Percentiles rank a stretch among this genome's conserved stretches.
These are phyloP conservation scores for Tenebrosternarchus preto DNA, from an alignment of 2,113 vertebrate genomes.

Conservation along the genomic window DNA sequence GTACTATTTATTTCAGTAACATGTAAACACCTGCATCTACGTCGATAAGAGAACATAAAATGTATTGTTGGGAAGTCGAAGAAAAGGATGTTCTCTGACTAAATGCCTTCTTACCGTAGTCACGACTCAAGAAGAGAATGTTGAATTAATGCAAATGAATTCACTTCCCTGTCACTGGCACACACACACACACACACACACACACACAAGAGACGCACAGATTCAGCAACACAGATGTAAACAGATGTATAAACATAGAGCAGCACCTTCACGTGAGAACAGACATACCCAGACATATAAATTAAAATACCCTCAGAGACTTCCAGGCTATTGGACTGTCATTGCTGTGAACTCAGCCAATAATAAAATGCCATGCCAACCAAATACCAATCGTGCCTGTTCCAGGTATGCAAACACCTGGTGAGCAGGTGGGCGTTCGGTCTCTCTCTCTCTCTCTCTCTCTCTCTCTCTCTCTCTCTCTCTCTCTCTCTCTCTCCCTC, in stretches of 20 bases:
- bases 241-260: background rate
- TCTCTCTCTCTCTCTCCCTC: background rate
- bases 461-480: background rate
- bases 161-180: background rate
- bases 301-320: constrained; percentile 19
- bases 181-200: constrained; percentile 4
- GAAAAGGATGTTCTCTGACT: background rate
- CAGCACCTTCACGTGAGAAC: background rate
- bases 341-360: constrained; percentile 7
- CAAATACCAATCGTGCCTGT: background rate
- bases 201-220: background rate
- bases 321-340: constrained; percentile 1
- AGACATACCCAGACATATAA: background rate
- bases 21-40: background rate
- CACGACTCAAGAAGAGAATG: background rate
- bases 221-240: background rate
- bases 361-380: constrained; percentile 14
- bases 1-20: background rate
- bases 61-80: background rate
- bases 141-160: background rate
- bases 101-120: background rate
- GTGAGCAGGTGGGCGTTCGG: no score
- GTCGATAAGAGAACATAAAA: background rate
- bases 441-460: background rate
- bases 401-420: background rate